Base-by-base conservation (phyloP, 2,797 vertebrate species). In the Myotis vivesi region DNA sequence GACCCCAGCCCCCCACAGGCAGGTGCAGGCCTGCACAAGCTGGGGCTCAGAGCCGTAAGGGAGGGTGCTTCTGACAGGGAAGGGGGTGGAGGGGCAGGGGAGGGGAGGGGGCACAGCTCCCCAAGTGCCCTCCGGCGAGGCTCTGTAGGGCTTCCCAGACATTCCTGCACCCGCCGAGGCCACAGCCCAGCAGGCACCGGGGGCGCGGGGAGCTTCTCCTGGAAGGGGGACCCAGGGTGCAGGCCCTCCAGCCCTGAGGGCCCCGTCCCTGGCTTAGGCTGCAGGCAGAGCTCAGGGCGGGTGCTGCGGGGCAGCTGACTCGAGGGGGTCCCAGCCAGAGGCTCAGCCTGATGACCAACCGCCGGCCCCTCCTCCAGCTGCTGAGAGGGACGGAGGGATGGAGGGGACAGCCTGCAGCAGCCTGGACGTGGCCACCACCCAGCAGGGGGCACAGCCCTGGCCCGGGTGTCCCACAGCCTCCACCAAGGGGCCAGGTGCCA, bases 1-100 rank as follows among this genome's bases (percentile, higher is more conserved):
- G 23, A 23, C 33, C 80, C 66, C n/a, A 8, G 55, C 41, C 28
- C 5, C 44, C 44, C 25, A 53, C 53, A 25, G 33, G 44, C 20
- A 2, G 23, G 16, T 3, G 46, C 22, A n/a, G 84, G 62, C 25
- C 72, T 8, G 12, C 6, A 23, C 49, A 72, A 19, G n/a, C 53
- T 66, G 23, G 59, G 17, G 73, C 23, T 44, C 57, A 68, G 3
- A 0, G 6, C 15, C 5, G 5, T 33, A 22, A 19, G 5, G 49
- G 66, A 64, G 36, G 16, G 0, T 10, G 23, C 73, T 81, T 4
- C 4, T 33, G 62, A 51, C 41, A 1, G 1, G 2, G 33, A 1
- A 46, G 25, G 22, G 3, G 0, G n/a, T n/a, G 2, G 6, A 10
- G 1, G 62, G 25, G 20, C n/a, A n/a, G n/a, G 0, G 2, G 6